Conservation (phyloP, 1,140 invertebrate species). For the Bombyx mori region DNA sequence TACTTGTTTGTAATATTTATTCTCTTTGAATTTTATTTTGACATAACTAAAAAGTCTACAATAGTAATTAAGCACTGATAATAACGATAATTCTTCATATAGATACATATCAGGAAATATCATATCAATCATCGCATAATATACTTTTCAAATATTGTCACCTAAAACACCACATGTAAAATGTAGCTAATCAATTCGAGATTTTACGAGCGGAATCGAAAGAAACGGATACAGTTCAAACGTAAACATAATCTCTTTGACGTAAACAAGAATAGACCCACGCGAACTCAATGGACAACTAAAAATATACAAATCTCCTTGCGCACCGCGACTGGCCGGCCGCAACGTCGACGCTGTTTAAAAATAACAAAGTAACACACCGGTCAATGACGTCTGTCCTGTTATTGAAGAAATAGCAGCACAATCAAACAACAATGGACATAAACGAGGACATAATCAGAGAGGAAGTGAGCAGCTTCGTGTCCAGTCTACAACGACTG, state of each 20-base stretch:
- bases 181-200: too few relatives aligned
- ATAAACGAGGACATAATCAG: conserved; percentile 48
- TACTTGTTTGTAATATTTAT: too few relatives aligned
- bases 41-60: too few relatives aligned
- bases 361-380: conserved; percentile 37
- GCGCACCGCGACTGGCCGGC: conserved; percentile 41
- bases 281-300: conserved; percentile 22
- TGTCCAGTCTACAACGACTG: conserved; percentile 42
- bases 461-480: conserved; percentile 47
- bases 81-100: too few relatives aligned
- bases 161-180: too few relatives aligned
- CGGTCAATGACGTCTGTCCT: conserved; percentile 52
- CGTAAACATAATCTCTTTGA: neutral
- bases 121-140: too few relatives aligned
- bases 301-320: conserved; percentile 46
- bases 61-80: too few relatives aligned
- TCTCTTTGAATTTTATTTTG: too few relatives aligned
- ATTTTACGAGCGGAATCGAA: too few relatives aligned
- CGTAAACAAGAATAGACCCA: conserved; percentile 14
- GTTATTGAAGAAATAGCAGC: conserved; percentile 25
- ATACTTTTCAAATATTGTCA: too few relatives aligned
- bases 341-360: conserved; percentile 23
- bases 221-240: neutral
- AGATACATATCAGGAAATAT: too few relatives aligned
- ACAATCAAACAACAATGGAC: conserved; percentile 43